These are phyloP conservation scores for Thera britannica DNA, from an alignment of 2,888 invertebrate species.

Conservation along the genomic window DNA sequence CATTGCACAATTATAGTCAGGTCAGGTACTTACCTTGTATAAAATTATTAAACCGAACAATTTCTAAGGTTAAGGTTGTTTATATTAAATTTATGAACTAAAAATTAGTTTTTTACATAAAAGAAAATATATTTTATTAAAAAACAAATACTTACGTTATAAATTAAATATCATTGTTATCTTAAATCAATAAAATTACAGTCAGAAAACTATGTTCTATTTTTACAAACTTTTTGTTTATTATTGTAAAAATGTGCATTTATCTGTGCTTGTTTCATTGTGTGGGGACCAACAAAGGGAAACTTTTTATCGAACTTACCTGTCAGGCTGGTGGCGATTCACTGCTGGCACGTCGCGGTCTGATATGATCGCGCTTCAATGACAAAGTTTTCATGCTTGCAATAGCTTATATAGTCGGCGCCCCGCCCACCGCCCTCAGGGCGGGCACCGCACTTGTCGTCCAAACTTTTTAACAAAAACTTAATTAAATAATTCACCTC, in stretches of 20 bases:
- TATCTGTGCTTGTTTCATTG: slow-evolving; percentile 1
- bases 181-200: not conserved
- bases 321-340: slow-evolving; percentile 48
- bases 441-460: slow-evolving; percentile 59
- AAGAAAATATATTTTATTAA: too few relatives aligned
- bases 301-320: slow-evolving; percentile 56
- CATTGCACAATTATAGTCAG: too few relatives aligned
- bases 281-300: slow-evolving; percentile 25
- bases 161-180: too few relatives aligned
- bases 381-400: slow-evolving; percentile 73
- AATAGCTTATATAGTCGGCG: slow-evolving; percentile 75
- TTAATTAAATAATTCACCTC: slow-evolving; percentile 35
- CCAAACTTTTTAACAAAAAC: slow-evolving; percentile 50
- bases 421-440: slow-evolving; percentile 75
- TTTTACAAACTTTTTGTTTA: not conserved
- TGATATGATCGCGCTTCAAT: slow-evolving; percentile 75
- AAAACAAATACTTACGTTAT: too few relatives aligned
- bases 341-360: slow-evolving; percentile 56
- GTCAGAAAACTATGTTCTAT: not conserved
- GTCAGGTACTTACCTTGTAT: too few relatives aligned
- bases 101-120: too few relatives aligned
- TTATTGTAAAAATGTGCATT: not conserved
- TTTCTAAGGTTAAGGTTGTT: too few relatives aligned
- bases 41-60: too few relatives aligned
- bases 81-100: too few relatives aligned